Evolutionary conservation across 2,888 invertebrate species (phyloP).

Genomic region (Morpho deidamia): DNA sequence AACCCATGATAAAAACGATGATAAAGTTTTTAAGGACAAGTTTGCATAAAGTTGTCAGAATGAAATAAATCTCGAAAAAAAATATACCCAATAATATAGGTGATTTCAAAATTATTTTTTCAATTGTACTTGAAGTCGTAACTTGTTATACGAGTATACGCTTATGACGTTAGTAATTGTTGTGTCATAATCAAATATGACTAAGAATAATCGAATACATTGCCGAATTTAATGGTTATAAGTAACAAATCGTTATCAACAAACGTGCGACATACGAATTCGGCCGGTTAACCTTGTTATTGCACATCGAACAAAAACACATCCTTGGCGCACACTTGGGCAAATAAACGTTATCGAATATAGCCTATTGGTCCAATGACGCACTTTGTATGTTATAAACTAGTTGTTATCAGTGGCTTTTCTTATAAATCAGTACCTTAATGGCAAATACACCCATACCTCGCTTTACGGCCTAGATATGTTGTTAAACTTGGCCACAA

Average conservation of each 20-base stretch:
- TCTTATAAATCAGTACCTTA: no score
- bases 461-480: no score
- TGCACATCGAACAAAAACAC: slow-evolving; percentile 24
- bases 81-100: no score
- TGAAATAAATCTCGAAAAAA: no score
- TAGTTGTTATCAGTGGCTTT: no score
- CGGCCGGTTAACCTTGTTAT: slow-evolving; percentile 24
- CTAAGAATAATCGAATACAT: not conserved
- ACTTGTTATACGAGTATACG: no score
- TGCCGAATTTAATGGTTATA: not conserved
- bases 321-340: slow-evolving; percentile 60
- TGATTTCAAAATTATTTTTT: not conserved
- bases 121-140: no score
- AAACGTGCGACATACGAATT: slow-evolving; percentile 1
- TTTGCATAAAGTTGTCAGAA: no score
- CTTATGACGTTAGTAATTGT: not conserved
- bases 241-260: not conserved
- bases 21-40: no score
- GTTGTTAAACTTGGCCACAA: no score
- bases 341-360: slow-evolving; percentile 52
- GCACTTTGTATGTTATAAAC: slow-evolving; percentile 2
- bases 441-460: no score
- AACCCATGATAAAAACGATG: no score
- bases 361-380: slow-evolving; percentile 21
- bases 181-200: not conserved